Conservation (phyloP, 2,797 vertebrate genomes). For the Tolypeutes matacus region DNA sequence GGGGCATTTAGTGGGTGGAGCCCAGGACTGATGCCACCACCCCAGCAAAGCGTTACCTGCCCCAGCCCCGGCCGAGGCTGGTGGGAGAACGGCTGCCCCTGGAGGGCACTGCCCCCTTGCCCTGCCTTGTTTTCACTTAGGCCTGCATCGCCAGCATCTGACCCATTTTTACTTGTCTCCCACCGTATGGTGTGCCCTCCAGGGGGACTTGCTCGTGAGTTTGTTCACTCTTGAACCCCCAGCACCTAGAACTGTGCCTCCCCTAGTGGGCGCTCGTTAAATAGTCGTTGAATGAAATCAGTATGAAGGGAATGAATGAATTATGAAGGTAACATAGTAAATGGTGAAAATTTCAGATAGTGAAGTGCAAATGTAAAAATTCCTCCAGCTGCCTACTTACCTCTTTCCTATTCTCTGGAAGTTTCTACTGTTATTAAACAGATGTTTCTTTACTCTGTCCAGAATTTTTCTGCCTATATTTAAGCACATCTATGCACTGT, state of each 20-base stretch:
- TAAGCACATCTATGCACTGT: neutral
- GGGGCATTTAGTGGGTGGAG: neutral
- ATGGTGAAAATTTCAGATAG: neutral
- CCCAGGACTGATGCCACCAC: neutral
- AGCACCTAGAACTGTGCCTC: neutral
- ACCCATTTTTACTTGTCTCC: neutral
- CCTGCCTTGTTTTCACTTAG: neutral
- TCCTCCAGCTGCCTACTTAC: neutral
- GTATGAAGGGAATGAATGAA: neutral
- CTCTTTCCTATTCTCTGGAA: neutral
- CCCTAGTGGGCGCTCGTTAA: neutral
- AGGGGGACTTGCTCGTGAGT: neutral
- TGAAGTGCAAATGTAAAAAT: neutral
- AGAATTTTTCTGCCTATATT: neutral
- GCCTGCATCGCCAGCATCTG: neutral
- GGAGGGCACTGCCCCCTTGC: neutral
- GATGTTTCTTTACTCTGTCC: neutral
- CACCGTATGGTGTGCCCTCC: neutral
- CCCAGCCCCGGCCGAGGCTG: neutral
- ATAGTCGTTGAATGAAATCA: neutral
- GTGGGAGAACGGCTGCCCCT: neutral
- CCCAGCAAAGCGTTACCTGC: neutral
- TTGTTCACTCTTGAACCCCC: neutral
- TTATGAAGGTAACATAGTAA: neutral
- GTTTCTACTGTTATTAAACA: neutral